Evolutionary conservation across 2,797 vertebrate genomes (phyloP).

Genomic region (Mus caroli): DNA sequence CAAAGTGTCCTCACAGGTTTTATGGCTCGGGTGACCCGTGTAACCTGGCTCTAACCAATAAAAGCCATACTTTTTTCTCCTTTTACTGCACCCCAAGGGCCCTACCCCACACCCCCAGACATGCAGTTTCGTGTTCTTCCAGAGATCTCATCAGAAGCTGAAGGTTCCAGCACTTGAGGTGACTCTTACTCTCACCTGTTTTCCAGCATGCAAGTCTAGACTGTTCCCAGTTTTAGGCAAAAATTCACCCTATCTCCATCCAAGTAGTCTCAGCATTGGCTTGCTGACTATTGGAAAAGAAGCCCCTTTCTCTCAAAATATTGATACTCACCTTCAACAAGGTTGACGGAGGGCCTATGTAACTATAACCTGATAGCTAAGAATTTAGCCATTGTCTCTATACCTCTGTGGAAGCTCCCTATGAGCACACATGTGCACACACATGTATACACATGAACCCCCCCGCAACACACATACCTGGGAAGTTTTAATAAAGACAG

Average conservation of each 20-base stretch:
- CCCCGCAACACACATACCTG: not conserved
- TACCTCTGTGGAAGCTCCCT: not conserved
- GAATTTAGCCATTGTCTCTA: not conserved
- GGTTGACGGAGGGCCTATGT: not conserved
- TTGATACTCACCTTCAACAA: constrained; percentile 19
- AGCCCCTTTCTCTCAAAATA: not conserved
- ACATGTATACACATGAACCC: too few species aligned
- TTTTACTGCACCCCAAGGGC: not conserved
- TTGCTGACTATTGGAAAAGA: not conserved
- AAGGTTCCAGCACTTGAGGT: not conserved
- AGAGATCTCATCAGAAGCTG: constrained; percentile 33
- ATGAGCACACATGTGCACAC: accelerated
- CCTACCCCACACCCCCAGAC: constrained; percentile 21
- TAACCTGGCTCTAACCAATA: constrained; percentile 7
- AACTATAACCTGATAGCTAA: not conserved
- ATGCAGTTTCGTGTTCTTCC: constrained; percentile 60
- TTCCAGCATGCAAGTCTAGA: constrained; percentile 27
- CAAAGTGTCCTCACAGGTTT: constrained; percentile 60
- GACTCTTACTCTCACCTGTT: not conserved
- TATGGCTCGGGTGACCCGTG: constrained; percentile 44
- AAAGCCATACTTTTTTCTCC: not conserved
- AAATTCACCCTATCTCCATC: not conserved
- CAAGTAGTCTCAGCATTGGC: not conserved
- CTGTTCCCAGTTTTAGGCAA: constrained; percentile 45
- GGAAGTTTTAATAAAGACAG: not conserved